Conservation (phyloP, 2,113 vertebrate species). For the Python bivittatus region DNA sequence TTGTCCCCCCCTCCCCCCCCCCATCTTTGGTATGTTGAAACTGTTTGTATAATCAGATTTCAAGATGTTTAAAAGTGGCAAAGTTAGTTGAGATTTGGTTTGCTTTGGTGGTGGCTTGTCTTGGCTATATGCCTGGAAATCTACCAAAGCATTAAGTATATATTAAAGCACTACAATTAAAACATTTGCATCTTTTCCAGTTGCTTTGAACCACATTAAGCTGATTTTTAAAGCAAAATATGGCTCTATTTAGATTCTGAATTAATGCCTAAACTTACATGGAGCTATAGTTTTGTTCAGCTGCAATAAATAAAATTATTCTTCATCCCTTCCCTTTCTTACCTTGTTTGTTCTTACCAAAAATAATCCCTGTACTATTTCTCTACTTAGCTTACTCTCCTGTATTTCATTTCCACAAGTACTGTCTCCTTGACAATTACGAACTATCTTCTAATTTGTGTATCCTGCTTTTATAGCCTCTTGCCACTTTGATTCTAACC, state of each 20-base stretch:
- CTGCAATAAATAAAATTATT: neutral
- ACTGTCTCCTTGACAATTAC: neutral
- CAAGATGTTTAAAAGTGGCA: neutral
- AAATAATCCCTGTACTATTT: neutral
- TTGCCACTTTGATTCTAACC: neutral
- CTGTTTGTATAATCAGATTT: neutral
- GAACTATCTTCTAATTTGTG: neutral
- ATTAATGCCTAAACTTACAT: neutral
- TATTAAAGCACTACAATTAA: neutral
- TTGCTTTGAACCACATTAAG: neutral
- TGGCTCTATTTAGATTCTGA: neutral
- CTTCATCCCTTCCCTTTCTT: neutral
- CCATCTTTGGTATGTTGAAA: neutral
- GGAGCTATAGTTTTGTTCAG: neutral
- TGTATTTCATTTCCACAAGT: neutral
- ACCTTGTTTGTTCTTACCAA: neutral
- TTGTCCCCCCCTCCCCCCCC: too few species aligned
- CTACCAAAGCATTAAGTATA: neutral
- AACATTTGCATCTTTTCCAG: neutral
- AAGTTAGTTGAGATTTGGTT: neutral
- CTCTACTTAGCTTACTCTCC: neutral
- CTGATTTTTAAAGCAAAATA: neutral
- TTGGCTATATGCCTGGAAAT: neutral
- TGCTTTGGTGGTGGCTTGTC: neutral
- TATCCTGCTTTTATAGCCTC: neutral